phyloP scores from a whole-genome alignment of 2,797 vertebrate species.

The Sebastes ruberrimus region DNA sequence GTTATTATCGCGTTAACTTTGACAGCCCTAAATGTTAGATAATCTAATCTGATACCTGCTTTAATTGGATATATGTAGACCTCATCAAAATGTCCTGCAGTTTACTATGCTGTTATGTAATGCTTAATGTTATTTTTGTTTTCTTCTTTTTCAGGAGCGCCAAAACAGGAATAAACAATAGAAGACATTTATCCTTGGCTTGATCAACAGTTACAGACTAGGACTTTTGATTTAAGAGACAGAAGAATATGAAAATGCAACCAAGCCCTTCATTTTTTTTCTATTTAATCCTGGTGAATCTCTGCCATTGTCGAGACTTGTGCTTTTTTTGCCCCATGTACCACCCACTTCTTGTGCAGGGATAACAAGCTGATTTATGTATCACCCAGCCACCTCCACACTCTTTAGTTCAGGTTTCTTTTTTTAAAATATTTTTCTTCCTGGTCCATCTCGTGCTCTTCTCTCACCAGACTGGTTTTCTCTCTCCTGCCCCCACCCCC shows the following conservation, averaged over 20 bases:
- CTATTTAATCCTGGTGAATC: conserved; percentile 85
- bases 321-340: conserved; percentile 84
- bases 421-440: conserved; percentile 47
- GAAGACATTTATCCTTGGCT: conserved; percentile 85
- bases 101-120: neutral
- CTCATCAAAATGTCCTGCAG: neutral
- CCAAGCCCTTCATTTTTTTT: conserved; percentile 73
- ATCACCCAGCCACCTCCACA: conserved; percentile 77
- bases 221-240: conserved; percentile 86
- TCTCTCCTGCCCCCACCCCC: conserved; percentile 72
- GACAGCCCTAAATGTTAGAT: neutral
- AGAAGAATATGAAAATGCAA: conserved; percentile 80
- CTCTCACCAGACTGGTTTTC: conserved; percentile 79
- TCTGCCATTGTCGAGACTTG: conserved; percentile 83
- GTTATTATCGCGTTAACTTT: too few species aligned
- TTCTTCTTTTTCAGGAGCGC: conserved; percentile 85
- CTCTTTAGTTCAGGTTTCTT: conserved; percentile 36
- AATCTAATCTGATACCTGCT: neutral
- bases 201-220: conserved; percentile 83
- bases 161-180: conserved; percentile 95
- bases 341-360: conserved; percentile 86
- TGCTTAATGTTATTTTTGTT: neutral
- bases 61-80: neutral
- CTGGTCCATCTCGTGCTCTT: conserved; percentile 69
- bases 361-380: conserved; percentile 87